Base-by-base conservation (phyloP, 2,797 vertebrate genomes). In the Gymnodraco acuticeps region DNA sequence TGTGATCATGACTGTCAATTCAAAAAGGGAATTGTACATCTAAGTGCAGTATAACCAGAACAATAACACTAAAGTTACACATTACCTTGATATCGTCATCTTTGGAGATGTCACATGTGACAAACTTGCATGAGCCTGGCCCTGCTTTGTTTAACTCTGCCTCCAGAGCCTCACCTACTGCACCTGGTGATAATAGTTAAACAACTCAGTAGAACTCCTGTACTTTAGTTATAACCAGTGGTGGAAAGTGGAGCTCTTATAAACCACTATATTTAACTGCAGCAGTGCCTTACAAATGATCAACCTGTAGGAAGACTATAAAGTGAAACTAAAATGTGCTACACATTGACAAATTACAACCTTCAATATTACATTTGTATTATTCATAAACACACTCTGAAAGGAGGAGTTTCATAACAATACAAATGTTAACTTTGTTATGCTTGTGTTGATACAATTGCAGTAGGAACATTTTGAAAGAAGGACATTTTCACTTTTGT, bases 61-160 rank as follows among this genome's bases (percentile, higher is more conserved):
- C 45, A 23, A 2, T 27, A 19, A 10, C 1, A 19, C 1, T 11
- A 1, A n/a, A 41, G 46, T 1, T 51, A 15, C 10, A 0, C 3
- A 73, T 59, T 48, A 96, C 96, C 95, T 92, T 83, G 64, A 97
- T 88, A 4, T 96, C 94, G 0, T 92, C 91, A 53, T 97, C 96
- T 69, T 73, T 92, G 11, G 91, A 92, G 27, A 97, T 47, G 13
- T 97, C 96, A 82, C 95, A 95, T 1, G 61, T 27, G 62, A 95
- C 64, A 70, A 95, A 96, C 19, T 70, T 73, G 42, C 93, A 90
- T 0, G 84, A 89, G 0, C 94, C 95, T 0, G 93, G 92, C 0
- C 92, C 93, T 10, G 56, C 48, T 51, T 69, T 60, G 74, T 93
- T 93, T 0, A 96, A 86, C 54, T 92, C 92, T 1, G 54, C 77